Evolutionary conservation across 1,140 invertebrate species (phyloP), one percentile per base, ranked within the genome.

Genomic region (Neelides sp.): DNA sequence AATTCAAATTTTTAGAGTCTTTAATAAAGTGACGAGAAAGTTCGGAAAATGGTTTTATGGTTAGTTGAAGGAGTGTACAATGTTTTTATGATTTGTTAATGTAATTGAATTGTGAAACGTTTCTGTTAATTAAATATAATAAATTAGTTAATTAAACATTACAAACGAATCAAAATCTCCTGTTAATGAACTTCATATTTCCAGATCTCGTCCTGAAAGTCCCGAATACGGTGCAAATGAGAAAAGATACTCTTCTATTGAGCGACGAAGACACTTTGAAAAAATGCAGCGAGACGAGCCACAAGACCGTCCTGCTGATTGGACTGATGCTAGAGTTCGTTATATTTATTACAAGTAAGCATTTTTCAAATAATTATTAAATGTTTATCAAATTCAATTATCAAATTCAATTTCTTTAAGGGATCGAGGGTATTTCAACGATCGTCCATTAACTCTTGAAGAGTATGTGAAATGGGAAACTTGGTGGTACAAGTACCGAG

Each of bases 401-500:
- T 7, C 5, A 34, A 34, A 19, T 34, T 49, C 41, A 26, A 40
- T 53, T 26, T 61, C 57, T 39, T 62, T 46, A 51, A 63, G 88
- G 68, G 83, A 84, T 64, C 73, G 83, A 39, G 85, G 85, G 0
- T 89, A 86, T 62, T 69, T 89, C 26, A 69, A 84, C 22, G 80
- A 83, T 58, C 42, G 71, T 7, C 60, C 60, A 13, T 58, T 85
- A 4, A 76, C 78, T 0, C 70, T 85, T 27, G 78, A 84, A 50
- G 86, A 90, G 66, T 90, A 88, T 64, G 75, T 87, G 24, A 88
- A 89, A 65, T 90, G 85, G 85, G 86, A 90, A 68, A 83, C 88
- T 67, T 90, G 86, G 86, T 90, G 85, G 84, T 88, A 87, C 67
- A 84, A 85, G 62, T 89, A 90, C 68, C 82, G 87, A 66, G 84